A percentile compares a stretch with the other conserved stretches of the same genome.
These are phyloP conservation scores for Chrysochloris asiatica DNA, from an alignment of 2,113 vertebrate species.

Conservation along the genomic window DNA sequence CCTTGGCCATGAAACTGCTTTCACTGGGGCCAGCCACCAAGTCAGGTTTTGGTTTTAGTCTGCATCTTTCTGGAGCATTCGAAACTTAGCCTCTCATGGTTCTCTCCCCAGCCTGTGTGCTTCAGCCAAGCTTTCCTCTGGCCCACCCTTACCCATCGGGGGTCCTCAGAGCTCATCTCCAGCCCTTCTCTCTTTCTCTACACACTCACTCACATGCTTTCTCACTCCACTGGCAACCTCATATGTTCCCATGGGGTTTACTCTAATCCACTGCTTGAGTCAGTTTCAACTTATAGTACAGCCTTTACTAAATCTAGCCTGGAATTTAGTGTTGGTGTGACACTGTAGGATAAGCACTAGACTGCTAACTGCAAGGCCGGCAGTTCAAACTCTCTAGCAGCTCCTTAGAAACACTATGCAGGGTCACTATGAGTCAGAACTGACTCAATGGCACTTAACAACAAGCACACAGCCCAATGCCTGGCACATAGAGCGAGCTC, in stretches of 20 bases:
- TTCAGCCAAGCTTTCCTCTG: too few relatives aligned
- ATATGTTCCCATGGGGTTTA: not conserved
- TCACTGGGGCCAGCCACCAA: not conserved
- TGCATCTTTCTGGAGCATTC: accelerated
- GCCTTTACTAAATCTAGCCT: not conserved
- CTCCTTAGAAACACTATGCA: too few relatives aligned
- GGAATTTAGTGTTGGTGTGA: too few relatives aligned
- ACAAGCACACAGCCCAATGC: not conserved
- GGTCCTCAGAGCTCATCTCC: not conserved
- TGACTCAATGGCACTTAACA: too few relatives aligned
- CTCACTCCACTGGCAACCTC: not conserved
- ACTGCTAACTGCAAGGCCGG: too few relatives aligned
- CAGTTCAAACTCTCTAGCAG: too few relatives aligned
- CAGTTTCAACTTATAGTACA: not conserved
- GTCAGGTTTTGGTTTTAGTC: not conserved
- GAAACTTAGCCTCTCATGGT: not conserved
- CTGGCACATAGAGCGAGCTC: not conserved
- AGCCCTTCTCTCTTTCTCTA: too few relatives aligned
- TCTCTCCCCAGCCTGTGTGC: not conserved
- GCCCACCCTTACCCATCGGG: too few relatives aligned
- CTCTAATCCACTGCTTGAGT: too few relatives aligned
- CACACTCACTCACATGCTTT: too few relatives aligned
- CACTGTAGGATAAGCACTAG: too few relatives aligned
- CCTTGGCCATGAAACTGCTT: not conserved
- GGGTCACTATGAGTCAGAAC: too few relatives aligned